A percentile compares a stretch with the other conserved stretches of the same genome.
phyloP scores from a whole-genome alignment of 53 echinoderm and acorn worm genomes.

The Hippasteria phrygiana region DNA sequence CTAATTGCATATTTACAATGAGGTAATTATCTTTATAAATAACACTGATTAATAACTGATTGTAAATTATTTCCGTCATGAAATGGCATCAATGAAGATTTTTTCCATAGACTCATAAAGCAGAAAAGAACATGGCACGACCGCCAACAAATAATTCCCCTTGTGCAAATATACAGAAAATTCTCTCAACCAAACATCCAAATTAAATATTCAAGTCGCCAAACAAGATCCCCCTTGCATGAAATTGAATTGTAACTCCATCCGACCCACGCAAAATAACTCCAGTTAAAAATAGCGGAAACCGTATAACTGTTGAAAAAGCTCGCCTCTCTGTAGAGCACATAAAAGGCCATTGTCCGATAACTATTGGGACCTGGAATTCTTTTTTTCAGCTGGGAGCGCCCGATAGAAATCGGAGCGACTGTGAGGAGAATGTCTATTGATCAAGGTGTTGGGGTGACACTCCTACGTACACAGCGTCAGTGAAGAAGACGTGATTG shows the following conservation, averaged over 20 bases:
- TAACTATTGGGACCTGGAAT: not conserved
- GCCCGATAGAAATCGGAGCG: constrained; percentile 17
- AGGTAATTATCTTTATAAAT: not conserved
- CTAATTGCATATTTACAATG: too few species aligned
- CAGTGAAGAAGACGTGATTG: constrained; percentile 1
- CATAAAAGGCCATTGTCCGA: constrained; percentile 30
- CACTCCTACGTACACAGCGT: not conserved
- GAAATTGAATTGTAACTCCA: constrained; percentile 52
- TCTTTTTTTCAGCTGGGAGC: not conserved
- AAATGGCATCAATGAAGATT: too few species aligned
- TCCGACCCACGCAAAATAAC: constrained; percentile 14
- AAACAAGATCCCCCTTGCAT: constrained; percentile 27
- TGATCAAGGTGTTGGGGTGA: constrained; percentile 5
- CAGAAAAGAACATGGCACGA: too few species aligned
- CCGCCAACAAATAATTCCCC: not conserved
- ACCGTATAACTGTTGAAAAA: not conserved
- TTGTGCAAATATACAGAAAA: not conserved
- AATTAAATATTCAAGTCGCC: constrained; percentile 27
- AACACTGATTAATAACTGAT: not conserved
- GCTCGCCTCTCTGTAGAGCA: not conserved
- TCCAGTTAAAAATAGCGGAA: constrained; percentile 51
- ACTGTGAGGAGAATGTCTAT: constrained; percentile 15
- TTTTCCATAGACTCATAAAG: too few species aligned
- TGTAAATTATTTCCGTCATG: too few species aligned
- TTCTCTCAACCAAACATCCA: not conserved